A percentile compares a stretch with the other conserved stretches of the same genome.
phyloP scores from a whole-genome alignment of 2,797 vertebrate genomes.

The Hippocampus kuda region DNA sequence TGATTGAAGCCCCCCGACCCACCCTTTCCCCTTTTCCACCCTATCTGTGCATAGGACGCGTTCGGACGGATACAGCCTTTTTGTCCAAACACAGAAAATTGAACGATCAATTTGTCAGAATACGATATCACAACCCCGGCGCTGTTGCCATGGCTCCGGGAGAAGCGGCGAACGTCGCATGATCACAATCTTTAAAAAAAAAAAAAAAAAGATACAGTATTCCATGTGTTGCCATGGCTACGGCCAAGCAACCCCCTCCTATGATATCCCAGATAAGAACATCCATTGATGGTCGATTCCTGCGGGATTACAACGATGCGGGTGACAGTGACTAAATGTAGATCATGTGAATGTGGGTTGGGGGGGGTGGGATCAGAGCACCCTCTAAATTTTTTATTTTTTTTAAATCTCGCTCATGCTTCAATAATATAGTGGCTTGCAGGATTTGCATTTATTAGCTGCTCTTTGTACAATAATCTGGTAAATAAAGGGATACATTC shows the following conservation, averaged over 20 bases:
- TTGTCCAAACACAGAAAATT: slow-evolving; percentile 49
- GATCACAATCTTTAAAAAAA: slow-evolving; percentile 1
- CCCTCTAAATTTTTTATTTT: slow-evolving; percentile 38
- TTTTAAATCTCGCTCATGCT: slow-evolving; percentile 66
- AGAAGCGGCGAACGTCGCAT: slow-evolving; percentile 11
- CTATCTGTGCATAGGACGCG: slow-evolving; percentile 40
- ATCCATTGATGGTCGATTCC: slow-evolving; percentile 58
- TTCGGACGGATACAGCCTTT: slow-evolving; percentile 29
- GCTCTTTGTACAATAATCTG: slow-evolving; percentile 49
- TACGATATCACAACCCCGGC: slow-evolving; percentile 44
- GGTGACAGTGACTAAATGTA: slow-evolving; percentile 65
- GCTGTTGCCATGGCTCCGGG: not conserved
- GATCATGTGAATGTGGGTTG: slow-evolving; percentile 80
- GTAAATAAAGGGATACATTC: not conserved
- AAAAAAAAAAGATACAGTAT: slow-evolving; percentile 15
- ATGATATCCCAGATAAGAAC: slow-evolving; percentile 42
- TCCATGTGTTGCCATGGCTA: slow-evolving; percentile 35
- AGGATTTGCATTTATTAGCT: slow-evolving; percentile 57
- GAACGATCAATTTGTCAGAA: slow-evolving; percentile 52
- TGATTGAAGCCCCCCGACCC: slow-evolving; percentile 38
- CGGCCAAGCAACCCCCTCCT: slow-evolving; percentile 36
- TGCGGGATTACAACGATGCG: slow-evolving; percentile 49
- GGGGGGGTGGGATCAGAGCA: slow-evolving; percentile 67
- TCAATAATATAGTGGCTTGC: slow-evolving; percentile 90
- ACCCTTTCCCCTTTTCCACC: too few species aligned